Evolutionary conservation across 2,113 vertebrate genomes (phyloP).

Genomic region (Guaruba guarouba): DNA sequence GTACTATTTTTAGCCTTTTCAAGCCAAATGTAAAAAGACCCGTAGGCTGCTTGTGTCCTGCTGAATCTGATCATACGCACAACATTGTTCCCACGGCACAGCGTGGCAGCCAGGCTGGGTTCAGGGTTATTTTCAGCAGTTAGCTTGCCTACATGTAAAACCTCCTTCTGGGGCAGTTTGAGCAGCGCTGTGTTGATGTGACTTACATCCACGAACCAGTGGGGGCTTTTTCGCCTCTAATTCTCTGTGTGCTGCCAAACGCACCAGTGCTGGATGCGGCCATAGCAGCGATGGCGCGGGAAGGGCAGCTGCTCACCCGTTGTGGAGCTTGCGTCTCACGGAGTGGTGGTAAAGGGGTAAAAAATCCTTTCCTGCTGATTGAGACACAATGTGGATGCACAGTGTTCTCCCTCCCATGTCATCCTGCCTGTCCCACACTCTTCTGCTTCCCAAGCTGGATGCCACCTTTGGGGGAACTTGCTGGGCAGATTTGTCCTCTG

Average conservation of each 20-base stretch:
- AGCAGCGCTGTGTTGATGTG: background rate
- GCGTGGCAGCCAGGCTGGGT: background rate
- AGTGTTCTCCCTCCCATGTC: accelerated
- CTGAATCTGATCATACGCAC: conserved; percentile 11
- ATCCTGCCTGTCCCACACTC: background rate
- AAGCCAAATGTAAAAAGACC: conserved; percentile 41
- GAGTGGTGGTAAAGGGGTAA: background rate
- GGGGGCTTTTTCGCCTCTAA: background rate
- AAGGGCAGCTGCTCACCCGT: background rate
- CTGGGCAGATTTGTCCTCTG: background rate
- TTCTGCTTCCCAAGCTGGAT: background rate
- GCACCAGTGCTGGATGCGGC: background rate
- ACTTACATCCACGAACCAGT: background rate
- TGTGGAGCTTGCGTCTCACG: background rate
- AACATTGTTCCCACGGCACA: background rate
- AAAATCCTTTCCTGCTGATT: background rate
- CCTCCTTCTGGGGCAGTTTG: background rate
- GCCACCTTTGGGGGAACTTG: background rate
- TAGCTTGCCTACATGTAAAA: background rate
- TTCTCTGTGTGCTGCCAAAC: background rate
- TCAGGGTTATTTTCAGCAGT: conserved; percentile 20
- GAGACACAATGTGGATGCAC: background rate
- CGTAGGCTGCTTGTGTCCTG: conserved; percentile 37
- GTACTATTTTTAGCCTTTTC: conserved; percentile 59
- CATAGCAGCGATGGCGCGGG: background rate